These are phyloP conservation scores for Syndactyla subalaris DNA, from an alignment of 2,797 vertebrate genomes.

Conservation along the genomic window DNA sequence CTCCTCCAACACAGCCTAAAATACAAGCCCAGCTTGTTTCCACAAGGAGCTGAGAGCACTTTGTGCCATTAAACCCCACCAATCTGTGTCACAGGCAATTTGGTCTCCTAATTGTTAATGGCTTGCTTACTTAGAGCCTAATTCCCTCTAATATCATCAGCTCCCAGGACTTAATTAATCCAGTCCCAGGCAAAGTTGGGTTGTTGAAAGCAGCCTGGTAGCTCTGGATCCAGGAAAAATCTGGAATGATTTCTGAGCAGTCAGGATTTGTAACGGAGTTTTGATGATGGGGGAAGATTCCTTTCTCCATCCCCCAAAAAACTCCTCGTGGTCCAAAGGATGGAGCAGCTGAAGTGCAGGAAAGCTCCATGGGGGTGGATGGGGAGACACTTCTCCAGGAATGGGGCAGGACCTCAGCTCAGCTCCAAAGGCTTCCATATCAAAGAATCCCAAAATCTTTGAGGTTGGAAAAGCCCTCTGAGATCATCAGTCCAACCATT, in stretches of 20 bases:
- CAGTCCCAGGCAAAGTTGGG: neutral
- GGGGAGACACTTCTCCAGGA: neutral
- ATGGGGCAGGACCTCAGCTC: neutral
- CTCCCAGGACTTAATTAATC: conserved; percentile 34
- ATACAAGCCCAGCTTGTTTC: neutral
- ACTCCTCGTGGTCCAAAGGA: neutral
- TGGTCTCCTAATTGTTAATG: conserved; percentile 32
- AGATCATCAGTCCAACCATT: fast-evolving
- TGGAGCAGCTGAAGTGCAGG: neutral
- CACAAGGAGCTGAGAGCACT: neutral
- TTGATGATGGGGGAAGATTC: neutral
- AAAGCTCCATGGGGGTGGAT: fast-evolving
- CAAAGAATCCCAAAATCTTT: neutral
- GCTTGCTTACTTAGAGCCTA: conserved; percentile 50
- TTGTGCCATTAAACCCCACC: conserved; percentile 18
- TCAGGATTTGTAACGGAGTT: conserved; percentile 17
- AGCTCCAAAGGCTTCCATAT: neutral
- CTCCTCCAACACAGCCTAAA: neutral
- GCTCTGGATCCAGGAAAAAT: neutral
- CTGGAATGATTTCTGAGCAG: neutral
- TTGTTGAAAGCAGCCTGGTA: neutral
- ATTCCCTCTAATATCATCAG: conserved; percentile 34
- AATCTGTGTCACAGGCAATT: conserved; percentile 37
- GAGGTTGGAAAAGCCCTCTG: neutral
- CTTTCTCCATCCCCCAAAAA: neutral